phyloP scores from a whole-genome alignment of 2,797 vertebrate species.

The Poecilia picta region DNA sequence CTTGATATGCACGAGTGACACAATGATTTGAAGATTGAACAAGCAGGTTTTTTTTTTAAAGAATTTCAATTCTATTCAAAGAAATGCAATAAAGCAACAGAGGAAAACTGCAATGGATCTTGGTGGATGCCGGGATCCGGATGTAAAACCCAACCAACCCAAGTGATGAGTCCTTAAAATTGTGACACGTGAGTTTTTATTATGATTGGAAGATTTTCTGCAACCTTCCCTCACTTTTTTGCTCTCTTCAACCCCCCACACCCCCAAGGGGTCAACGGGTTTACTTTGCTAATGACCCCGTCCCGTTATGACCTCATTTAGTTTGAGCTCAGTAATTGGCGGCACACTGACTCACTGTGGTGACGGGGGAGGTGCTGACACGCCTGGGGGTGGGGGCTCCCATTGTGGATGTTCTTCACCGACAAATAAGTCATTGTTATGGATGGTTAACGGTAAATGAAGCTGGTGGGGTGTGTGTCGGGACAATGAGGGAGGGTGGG shows the following conservation, averaged over 20 bases:
- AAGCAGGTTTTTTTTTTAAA: no score
- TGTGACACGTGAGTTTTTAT: constrained; percentile 6
- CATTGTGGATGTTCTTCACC: constrained; percentile 71
- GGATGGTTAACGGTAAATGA: constrained; percentile 66
- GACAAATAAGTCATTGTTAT: constrained; percentile 79
- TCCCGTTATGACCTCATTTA: constrained; percentile 78
- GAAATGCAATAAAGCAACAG: no score
- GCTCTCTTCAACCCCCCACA: background rate
- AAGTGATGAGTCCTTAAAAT: background rate
- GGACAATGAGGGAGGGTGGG: constrained; percentile 20
- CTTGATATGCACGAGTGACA: no score
- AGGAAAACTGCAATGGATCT: background rate
- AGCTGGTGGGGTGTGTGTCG: constrained; percentile 30
- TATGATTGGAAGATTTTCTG: constrained; percentile 7
- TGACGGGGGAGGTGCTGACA: constrained; percentile 63
- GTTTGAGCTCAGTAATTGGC: constrained; percentile 72
- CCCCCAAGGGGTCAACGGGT: constrained; percentile 61
- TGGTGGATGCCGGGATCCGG: background rate
- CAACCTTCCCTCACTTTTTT: constrained; percentile 12
- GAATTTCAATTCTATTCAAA: no score
- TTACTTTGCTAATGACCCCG: constrained; percentile 79
- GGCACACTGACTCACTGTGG: constrained; percentile 69
- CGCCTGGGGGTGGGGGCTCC: constrained; percentile 20
- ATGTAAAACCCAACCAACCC: background rate
- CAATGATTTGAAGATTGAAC: no score